phyloP scores from a whole-genome alignment of 64 coral and sea anemone species.

The Trachythela sp. region DNA sequence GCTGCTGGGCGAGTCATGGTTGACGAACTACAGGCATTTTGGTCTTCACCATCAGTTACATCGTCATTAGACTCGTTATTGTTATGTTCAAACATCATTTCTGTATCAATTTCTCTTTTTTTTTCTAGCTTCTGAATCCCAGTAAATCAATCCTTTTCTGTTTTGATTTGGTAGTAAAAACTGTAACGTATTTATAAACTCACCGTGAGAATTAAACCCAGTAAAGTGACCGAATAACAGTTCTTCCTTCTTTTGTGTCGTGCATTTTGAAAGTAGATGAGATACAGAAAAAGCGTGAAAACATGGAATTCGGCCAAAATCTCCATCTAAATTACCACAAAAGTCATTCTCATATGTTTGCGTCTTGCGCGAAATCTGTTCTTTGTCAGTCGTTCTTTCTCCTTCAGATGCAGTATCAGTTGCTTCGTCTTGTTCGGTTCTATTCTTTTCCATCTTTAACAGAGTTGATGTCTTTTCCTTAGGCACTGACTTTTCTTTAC shows the following conservation, averaged over 20 bases:
- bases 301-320: slow-evolving; percentile 21
- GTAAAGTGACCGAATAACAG: slow-evolving; percentile 53
- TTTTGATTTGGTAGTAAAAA: neutral
- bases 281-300: slow-evolving; percentile 36
- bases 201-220: slow-evolving; percentile 35
- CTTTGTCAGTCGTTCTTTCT: slow-evolving; percentile 10
- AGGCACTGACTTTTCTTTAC: neutral
- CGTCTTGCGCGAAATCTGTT: slow-evolving; percentile 34
- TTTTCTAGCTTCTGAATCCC: neutral
- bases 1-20: neutral
- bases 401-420: slow-evolving; percentile 52
- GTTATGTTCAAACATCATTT: slow-evolving; percentile 1
- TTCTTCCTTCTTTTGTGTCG: slow-evolving; percentile 42
- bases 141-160: slow-evolving; percentile 16
- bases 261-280: no score
- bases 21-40: neutral
- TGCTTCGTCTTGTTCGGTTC: slow-evolving; percentile 33
- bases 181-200: slow-evolving; percentile 19
- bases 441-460: neutral
- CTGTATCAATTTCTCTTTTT: slow-evolving; percentile 1
- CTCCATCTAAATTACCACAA: slow-evolving; percentile 4
- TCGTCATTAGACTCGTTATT: neutral
- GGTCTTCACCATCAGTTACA: neutral
- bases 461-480: neutral
- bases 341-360: slow-evolving; percentile 50